These are phyloP conservation scores for Tinea trinotella DNA, from an alignment of 2,888 invertebrate species.

Conservation along the genomic window DNA sequence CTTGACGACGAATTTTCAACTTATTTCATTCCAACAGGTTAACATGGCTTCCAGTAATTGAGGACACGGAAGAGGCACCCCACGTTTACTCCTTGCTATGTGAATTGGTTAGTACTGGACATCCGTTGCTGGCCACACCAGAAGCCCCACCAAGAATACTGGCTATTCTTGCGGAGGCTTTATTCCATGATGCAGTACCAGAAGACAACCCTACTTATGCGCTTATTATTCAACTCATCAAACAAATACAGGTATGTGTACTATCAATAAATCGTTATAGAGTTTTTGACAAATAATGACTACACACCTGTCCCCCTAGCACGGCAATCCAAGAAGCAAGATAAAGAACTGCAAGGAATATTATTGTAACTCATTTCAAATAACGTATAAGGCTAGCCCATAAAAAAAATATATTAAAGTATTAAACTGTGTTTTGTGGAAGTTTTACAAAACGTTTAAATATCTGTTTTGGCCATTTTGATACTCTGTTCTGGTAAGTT, in stretches of 20 bases:
- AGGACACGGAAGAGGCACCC: constrained; percentile 96
- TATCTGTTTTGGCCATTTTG: not conserved
- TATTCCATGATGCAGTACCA: constrained; percentile 86
- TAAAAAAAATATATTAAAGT: too few species aligned
- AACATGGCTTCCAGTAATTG: constrained; percentile 95
- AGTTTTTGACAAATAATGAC: too few species aligned
- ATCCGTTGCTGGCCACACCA: constrained; percentile 88
- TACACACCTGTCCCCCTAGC: too few species aligned
- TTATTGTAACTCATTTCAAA: too few species aligned
- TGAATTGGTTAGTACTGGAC: constrained; percentile 93
- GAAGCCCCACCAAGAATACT: constrained; percentile 91
- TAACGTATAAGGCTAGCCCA: too few species aligned
- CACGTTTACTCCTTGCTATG: constrained; percentile 97
- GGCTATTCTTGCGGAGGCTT: constrained; percentile 91
- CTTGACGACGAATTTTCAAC: too few species aligned
- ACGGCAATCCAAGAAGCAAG: too few species aligned
- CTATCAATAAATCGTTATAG: too few species aligned
- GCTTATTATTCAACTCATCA: constrained; percentile 87
- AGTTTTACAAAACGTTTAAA: too few species aligned
- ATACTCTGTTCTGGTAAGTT: too few species aligned
- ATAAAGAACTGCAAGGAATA: too few species aligned
- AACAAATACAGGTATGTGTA: constrained; percentile 87
- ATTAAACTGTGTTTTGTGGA: too few species aligned
- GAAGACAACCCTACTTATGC: constrained; percentile 80
- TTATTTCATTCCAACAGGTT: constrained; percentile 77